Conservation (phyloP, 2,888 invertebrate species). For the Conops quadrifasciatus region DNA sequence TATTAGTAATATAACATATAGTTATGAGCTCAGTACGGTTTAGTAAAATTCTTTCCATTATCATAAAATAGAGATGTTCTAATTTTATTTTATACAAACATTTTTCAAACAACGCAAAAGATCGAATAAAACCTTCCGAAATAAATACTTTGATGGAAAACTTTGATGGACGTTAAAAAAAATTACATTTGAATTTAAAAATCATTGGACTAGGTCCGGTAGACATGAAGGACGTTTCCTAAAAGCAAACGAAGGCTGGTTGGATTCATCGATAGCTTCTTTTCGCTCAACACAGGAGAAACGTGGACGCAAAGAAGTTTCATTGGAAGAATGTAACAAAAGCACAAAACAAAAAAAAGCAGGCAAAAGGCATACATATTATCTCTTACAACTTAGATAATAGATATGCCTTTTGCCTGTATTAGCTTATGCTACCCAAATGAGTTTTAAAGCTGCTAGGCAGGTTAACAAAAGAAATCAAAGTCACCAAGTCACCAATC, state of each 20-base stretch:
- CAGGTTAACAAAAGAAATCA: constrained; percentile 34
- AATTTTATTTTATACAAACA: background rate
- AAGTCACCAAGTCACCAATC: too few species aligned
- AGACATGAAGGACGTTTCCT: constrained; percentile 32
- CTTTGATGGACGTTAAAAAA: background rate
- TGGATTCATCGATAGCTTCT: constrained; percentile 26
- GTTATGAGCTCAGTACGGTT: background rate
- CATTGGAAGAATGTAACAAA: constrained; percentile 27
- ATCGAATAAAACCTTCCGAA: background rate
- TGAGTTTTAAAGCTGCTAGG: constrained; percentile 40
- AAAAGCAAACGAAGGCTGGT: constrained; percentile 16
- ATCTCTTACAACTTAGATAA: constrained; percentile 21
- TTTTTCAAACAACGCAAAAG: background rate
- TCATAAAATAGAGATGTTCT: too few species aligned
- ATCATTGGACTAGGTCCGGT: background rate
- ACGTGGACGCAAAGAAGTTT: constrained; percentile 31
- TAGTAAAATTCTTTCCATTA: background rate
- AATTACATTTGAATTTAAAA: constrained; percentile 19
- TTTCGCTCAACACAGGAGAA: constrained; percentile 13
- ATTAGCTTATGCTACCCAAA: constrained; percentile 35
- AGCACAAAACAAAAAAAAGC: constrained; percentile 29
- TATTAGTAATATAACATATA: too few species aligned
- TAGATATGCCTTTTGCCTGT: constrained; percentile 9
- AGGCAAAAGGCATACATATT: constrained; percentile 18
- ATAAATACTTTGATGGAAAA: constrained; percentile 7